Evolutionary conservation across 2,113 vertebrate species (phyloP), one percentile per base, ranked within the genome.

Genomic region (Petrocephalus zakoni): DNA sequence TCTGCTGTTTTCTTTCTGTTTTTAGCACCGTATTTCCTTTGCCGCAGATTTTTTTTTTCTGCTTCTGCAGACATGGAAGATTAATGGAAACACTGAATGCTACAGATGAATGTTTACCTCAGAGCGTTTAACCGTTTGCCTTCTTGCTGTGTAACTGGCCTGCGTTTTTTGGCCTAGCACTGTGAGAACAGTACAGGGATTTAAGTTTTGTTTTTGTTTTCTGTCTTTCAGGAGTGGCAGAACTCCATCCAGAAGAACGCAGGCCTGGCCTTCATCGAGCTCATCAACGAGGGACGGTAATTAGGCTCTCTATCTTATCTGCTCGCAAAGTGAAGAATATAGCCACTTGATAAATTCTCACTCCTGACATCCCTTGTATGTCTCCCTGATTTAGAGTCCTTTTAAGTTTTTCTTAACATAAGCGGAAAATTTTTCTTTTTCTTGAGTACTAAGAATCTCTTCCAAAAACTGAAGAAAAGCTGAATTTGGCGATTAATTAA

Each of bases 211-310:
- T 42, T 42, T 42, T 1, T 11, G 88, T 91, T 0, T 91, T 0
- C 93, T 87, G 94, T 91, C 55, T 95, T 92, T 96, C 90, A 99
- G 98, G 98, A 99, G 94, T 99, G 98, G 98, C 98, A 99, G 91
- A 99, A 99, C 94, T 99, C 98, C 52, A 99, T 99, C 93, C 98
- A 99, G 96, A 99, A 99, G 96, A 99, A 99, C 86, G 98, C 98
- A 86, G 98, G 98, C 91, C 96, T 99, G 92, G 98, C 98, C 83
- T 99, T 99, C 95, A 99, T 99, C 90, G 98, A 99, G 92, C 97
- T 99, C 93, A 99, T 99, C 96, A 99, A 99, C 92, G 98, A 99
- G 95, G 98, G 98, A 95, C 98, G 98, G 98, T 99, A 97, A 97
- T 94, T 93, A 91, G 93, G 93, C 87, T 15, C 47, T n/a, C 11